Conservation (phyloP, 2,113 vertebrate genomes). For the Vimba vimba region DNA sequence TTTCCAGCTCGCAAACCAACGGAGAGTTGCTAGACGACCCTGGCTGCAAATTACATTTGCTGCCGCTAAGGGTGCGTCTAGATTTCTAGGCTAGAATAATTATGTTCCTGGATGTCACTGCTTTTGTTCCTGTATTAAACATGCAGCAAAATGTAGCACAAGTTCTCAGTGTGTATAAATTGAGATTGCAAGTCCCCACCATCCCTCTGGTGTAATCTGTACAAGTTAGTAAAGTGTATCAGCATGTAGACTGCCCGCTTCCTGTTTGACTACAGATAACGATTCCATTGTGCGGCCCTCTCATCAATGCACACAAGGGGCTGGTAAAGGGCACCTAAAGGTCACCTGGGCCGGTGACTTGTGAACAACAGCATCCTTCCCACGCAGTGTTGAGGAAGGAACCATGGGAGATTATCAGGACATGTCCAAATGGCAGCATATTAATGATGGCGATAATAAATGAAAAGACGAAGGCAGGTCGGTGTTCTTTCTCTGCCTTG, state of each 20-base stretch:
- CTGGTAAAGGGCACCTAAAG: constrained; percentile 73
- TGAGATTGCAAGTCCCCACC: constrained; percentile 5
- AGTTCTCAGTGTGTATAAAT: constrained; percentile 10
- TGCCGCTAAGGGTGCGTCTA: too few relatives aligned
- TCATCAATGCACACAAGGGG: constrained; percentile 64
- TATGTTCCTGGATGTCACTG: neutral
- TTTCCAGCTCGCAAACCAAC: too few relatives aligned
- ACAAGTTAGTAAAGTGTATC: neutral
- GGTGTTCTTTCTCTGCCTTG: neutral
- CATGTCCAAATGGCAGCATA: constrained; percentile 47
- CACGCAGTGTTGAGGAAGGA: constrained; percentile 44
- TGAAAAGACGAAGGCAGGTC: neutral
- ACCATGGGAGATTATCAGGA: constrained; percentile 44
- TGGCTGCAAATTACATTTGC: too few relatives aligned
- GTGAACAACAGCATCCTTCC: constrained; percentile 56
- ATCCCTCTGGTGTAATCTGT: neutral
- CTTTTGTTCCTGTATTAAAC: constrained; percentile 25
- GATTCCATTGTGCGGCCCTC: constrained; percentile 53
- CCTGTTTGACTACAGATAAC: constrained; percentile 47
- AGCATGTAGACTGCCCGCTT: neutral
- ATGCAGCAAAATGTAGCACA: constrained; percentile 4
- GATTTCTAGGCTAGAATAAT: neutral
- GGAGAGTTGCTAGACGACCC: too few relatives aligned
- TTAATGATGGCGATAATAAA: constrained; percentile 42
- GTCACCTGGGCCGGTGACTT: constrained; percentile 67